phyloP scores from a whole-genome alignment of 2,888 invertebrate species.

The Neocrepidodera transversa region DNA sequence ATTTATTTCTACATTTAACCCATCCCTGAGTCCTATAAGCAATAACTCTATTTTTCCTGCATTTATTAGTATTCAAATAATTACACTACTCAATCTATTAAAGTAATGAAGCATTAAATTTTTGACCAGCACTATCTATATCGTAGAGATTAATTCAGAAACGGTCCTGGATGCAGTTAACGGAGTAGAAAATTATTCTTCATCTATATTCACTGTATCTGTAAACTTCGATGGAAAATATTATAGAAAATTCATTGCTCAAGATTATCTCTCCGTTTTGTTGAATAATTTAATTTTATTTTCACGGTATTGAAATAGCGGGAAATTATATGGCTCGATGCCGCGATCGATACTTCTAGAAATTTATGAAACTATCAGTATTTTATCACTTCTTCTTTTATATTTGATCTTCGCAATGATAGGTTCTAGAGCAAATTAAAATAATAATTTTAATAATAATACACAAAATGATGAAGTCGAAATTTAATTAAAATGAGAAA shows the following conservation, averaged over 20 bases:
- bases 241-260: conserved; percentile 34
- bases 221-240: conserved; percentile 32
- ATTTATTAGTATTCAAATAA: too few species aligned
- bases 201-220: conserved; percentile 46
- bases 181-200: conserved; percentile 48
- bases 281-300: conserved; percentile 36
- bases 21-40: too few species aligned
- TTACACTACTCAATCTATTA: too few species aligned
- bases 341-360: conserved; percentile 11
- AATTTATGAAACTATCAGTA: conserved; percentile 24
- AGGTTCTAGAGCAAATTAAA: not conserved
- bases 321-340: conserved; percentile 28
- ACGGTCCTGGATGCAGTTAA: conserved; percentile 28
- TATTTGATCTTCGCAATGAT: not conserved
- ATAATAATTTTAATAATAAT: too few species aligned
- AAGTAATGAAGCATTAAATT: too few species aligned
- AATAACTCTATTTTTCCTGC: too few species aligned
- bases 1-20: too few species aligned
- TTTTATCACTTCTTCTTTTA: conserved; percentile 19
- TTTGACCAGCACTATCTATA: too few species aligned
- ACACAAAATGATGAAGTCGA: too few species aligned
- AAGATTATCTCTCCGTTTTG: conserved; percentile 39
- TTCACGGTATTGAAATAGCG: conserved; percentile 29
- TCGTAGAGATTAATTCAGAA: too few species aligned
- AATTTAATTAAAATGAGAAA: too few species aligned